phyloP scores from a whole-genome alignment of 2,797 vertebrate genomes.

The Enteromius fasciolatus region DNA sequence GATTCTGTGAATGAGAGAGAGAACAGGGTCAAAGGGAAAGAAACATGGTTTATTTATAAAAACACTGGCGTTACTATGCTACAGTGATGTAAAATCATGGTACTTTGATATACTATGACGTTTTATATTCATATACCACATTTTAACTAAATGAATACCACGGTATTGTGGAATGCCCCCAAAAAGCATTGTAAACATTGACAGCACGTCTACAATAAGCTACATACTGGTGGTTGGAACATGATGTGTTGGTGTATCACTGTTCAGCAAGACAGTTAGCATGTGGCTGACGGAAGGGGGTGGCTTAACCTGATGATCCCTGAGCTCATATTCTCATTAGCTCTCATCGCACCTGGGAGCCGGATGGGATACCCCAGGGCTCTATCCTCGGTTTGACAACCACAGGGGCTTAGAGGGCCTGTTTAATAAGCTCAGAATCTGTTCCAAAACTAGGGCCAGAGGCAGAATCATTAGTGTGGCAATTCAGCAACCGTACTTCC shows the following conservation, averaged over 20 bases:
- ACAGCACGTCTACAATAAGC: constrained; percentile 7
- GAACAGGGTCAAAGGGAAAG: constrained; percentile 7
- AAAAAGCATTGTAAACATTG: constrained; percentile 18
- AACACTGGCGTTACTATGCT: background rate
- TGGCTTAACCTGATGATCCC: constrained; percentile 32
- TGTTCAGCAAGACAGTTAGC: constrained; percentile 24
- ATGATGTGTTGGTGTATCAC: constrained; percentile 13
- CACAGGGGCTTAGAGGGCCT: constrained; percentile 15
- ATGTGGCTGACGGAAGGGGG: constrained; percentile 43
- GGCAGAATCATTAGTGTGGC: constrained; percentile 42
- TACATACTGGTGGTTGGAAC: background rate
- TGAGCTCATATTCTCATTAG: constrained; percentile 57
- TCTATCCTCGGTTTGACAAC: constrained; percentile 39
- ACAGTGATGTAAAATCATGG: background rate
- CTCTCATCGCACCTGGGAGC: constrained; percentile 47
- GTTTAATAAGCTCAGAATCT: constrained; percentile 54
- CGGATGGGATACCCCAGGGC: constrained; percentile 43
- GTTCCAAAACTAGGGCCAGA: constrained; percentile 25
- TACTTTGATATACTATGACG: background rate
- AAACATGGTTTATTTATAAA: background rate
- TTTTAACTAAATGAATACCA: background rate
- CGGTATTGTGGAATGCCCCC: background rate
- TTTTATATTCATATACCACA: background rate
- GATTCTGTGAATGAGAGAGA: constrained; percentile 38
- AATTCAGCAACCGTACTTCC: background rate